A percentile compares a stretch with the other conserved stretches of the same genome.
Evolutionary conservation across 1,140 invertebrate genomes (phyloP).

Genomic region (Mesaphorura yosii): DNA sequence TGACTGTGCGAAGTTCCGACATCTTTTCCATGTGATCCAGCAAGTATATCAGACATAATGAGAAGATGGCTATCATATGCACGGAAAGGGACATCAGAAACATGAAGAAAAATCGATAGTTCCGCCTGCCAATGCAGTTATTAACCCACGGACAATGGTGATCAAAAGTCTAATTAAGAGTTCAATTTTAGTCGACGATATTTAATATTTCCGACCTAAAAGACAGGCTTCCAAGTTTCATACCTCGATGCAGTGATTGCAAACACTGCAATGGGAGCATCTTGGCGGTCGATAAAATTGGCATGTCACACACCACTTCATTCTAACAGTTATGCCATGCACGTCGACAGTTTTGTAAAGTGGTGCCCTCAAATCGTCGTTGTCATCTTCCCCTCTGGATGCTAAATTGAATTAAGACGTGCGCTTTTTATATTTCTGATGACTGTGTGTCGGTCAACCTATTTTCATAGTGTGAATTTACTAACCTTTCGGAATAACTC

Average conservation of each 20-base stretch:
- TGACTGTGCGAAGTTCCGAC: slow-evolving; percentile 66
- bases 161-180: slow-evolving; percentile 87
- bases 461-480: not conserved
- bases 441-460: not conserved
- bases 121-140: slow-evolving; percentile 97
- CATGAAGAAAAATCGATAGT: slow-evolving; percentile 97
- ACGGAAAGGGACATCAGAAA: slow-evolving; percentile 90
- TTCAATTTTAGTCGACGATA: not conserved
- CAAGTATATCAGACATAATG: slow-evolving; percentile 80
- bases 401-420: slow-evolving; percentile 46
- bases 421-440: slow-evolving; percentile 8
- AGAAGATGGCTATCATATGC: slow-evolving; percentile 95
- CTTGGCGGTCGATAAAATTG: slow-evolving; percentile 97
- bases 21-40: slow-evolving; percentile 70
- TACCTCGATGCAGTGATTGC: slow-evolving; percentile 97
- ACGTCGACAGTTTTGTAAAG: slow-evolving; percentile 97
- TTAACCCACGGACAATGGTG: slow-evolving; percentile 99
- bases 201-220: not conserved
- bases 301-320: slow-evolving; percentile 99
- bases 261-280: slow-evolving; percentile 97
- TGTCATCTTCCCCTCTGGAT: slow-evolving; percentile 86
- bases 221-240: slow-evolving; percentile 31
- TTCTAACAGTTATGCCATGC: slow-evolving; percentile 92
- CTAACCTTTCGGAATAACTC: slow-evolving; percentile 93
- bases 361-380: slow-evolving; percentile 94